Conservation (phyloP, 2,888 invertebrate genomes). For the Nomada fabriciana region DNA sequence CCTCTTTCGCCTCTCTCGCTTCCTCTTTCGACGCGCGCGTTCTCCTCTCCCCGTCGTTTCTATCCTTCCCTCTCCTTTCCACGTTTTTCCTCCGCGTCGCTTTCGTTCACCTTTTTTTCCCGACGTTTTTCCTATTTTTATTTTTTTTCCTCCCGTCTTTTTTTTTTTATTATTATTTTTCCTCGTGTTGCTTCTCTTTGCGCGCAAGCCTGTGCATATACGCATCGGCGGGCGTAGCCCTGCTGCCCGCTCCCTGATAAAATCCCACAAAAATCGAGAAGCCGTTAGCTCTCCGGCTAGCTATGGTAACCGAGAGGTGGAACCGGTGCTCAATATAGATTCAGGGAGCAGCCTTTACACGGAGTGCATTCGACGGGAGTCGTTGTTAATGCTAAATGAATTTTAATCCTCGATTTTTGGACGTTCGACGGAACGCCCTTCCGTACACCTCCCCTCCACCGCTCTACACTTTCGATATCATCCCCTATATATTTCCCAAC, state of each 20-base stretch:
- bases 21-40: neutral
- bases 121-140: neutral
- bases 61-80: conserved; percentile 2
- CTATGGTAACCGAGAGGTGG: conserved; percentile 70
- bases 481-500: neutral
- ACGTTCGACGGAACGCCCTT: conserved; percentile 49
- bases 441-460: neutral
- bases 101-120: neutral
- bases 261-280: conserved; percentile 79
- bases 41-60: neutral
- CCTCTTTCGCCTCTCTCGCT: neutral
- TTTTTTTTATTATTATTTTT: conserved; percentile 57
- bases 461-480: neutral
- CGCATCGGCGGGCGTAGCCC: conserved; percentile 73
- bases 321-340: conserved; percentile 72
- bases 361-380: conserved; percentile 61
- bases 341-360: conserved; percentile 71
- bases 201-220: conserved; percentile 72
- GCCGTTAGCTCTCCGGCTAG: conserved; percentile 75
- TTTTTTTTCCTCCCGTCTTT: conserved; percentile 21
- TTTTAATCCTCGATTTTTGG: conserved; percentile 59
- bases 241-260: conserved; percentile 74
- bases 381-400: conserved; percentile 70
- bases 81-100: neutral
- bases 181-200: conserved; percentile 65